Percentiles rank a stretch among this genome's conserved stretches.
Conservation (phyloP, 2,797 vertebrate species). For the Chelon auratus region DNA sequence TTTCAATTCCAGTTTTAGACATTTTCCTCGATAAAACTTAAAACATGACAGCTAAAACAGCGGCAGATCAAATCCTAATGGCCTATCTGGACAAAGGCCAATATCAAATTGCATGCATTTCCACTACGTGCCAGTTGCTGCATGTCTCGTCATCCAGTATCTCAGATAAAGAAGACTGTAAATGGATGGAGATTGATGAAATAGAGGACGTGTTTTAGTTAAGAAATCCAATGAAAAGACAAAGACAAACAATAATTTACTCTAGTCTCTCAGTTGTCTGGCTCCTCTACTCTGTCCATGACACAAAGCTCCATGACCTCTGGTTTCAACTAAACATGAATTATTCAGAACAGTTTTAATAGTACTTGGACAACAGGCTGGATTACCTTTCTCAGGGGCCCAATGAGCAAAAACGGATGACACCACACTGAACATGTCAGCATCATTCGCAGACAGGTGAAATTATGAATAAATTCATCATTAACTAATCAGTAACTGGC, state of each 20-base stretch:
- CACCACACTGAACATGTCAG: no score
- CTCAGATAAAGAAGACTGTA: background rate
- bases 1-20: background rate
- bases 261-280: background rate
- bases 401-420: no score
- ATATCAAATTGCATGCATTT: slow-evolving; percentile 38
- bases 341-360: no score
- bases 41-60: slow-evolving; percentile 42
- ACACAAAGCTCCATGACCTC: no score
- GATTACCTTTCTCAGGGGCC: no score
- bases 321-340: no score
- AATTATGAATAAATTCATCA: no score
- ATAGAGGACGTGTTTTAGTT: background rate
- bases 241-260: background rate
- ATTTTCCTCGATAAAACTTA: slow-evolving; percentile 20
- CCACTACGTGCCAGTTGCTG: slow-evolving; percentile 3
- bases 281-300: no score
- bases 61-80: slow-evolving; percentile 56
- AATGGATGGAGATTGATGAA: background rate
- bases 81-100: slow-evolving; percentile 53
- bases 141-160: background rate
- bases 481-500: no score
- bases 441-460: no score
- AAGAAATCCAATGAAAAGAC: background rate
- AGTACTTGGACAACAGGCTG: no score